These are phyloP conservation scores for Malaclemys terrapin DNA, from an alignment of 2,113 vertebrate genomes.

Conservation along the genomic window DNA sequence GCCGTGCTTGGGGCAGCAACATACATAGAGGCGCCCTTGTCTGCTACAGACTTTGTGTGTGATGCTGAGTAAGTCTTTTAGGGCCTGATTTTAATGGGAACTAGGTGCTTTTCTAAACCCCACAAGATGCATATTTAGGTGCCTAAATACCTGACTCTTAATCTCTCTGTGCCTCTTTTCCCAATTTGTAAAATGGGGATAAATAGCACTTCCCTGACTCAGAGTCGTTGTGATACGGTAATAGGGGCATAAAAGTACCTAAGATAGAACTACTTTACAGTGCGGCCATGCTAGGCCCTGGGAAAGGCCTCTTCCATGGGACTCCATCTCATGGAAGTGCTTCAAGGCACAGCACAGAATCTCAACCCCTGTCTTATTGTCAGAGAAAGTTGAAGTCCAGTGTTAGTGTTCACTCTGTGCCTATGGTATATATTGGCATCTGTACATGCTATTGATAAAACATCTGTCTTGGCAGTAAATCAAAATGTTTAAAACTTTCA, in stretches of 20 bases:
- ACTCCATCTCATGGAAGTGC: neutral
- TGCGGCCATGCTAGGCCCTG: neutral
- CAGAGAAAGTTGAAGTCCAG: slow-evolving; percentile 28
- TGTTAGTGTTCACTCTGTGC: slow-evolving; percentile 53
- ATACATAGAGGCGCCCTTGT: neutral
- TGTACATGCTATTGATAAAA: slow-evolving; percentile 53
- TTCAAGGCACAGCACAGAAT: slow-evolving; percentile 2
- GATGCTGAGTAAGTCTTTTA: neutral
- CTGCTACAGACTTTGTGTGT: neutral
- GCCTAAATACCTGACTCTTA: neutral
- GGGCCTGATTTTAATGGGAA: neutral
- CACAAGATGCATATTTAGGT: neutral
- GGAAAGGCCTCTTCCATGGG: neutral
- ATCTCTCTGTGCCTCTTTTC: neutral
- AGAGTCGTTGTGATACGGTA: neutral
- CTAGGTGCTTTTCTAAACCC: neutral
- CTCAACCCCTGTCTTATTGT: slow-evolving; percentile 23
- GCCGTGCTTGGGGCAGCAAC: no score
- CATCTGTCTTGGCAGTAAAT: slow-evolving; percentile 62
- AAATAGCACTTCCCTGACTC: neutral
- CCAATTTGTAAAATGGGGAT: neutral
- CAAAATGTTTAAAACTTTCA: slow-evolving; percentile 64
- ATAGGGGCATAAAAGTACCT: neutral
- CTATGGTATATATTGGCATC: slow-evolving; percentile 29
- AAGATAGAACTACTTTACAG: neutral